phyloP scores from a whole-genome alignment of 1,140 invertebrate genomes.

The Formica selysi region DNA sequence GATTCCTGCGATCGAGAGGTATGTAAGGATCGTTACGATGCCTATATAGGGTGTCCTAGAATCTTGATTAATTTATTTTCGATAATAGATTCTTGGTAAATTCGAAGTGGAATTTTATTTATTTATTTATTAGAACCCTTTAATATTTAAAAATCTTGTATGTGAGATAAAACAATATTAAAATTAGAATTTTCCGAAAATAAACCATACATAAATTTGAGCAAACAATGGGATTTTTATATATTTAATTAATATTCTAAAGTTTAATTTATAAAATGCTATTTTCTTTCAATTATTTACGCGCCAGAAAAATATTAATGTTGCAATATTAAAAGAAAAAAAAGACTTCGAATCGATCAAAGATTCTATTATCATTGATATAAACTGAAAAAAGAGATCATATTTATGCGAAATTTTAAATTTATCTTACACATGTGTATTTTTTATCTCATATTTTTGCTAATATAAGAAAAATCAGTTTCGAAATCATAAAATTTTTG shows the following conservation, averaged over 20 bases:
- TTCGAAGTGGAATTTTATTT: background rate
- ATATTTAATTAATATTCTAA: background rate
- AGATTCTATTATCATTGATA: background rate
- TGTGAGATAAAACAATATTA: background rate
- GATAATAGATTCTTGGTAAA: background rate
- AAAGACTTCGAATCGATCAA: background rate
- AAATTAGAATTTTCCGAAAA: background rate
- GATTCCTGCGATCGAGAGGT: conserved; percentile 32
- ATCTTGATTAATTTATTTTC: background rate
- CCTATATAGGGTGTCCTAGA: background rate
- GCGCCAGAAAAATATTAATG: background rate
- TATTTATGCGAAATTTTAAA: background rate
- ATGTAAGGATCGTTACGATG: background rate
- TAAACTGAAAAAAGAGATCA: background rate
- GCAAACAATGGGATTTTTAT: background rate
- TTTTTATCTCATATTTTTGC: background rate
- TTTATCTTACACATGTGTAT: background rate
- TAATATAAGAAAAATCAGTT: background rate
- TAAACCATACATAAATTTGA: background rate
- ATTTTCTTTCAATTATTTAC: background rate
- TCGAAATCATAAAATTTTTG: background rate
- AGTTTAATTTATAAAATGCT: background rate
- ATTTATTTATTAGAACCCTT: background rate
- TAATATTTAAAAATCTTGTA: background rate
- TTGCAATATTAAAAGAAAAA: background rate